Base-by-base conservation (phyloP, 2,888 invertebrate species). In the Uropetala carovei region DNA sequence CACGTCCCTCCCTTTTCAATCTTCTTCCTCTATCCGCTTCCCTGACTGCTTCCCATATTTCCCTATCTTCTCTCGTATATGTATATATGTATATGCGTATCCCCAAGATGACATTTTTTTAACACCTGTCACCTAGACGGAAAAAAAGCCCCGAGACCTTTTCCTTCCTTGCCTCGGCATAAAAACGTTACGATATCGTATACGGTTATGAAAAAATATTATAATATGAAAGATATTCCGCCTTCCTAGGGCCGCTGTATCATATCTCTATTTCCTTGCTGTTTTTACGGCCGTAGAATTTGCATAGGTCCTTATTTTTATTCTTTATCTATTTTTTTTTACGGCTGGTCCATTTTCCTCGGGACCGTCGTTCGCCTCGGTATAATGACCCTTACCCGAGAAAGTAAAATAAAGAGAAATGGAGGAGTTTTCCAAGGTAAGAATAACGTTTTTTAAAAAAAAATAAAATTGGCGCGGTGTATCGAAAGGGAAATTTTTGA, bases 111-210 rank as follows among this genome's bases (percentile, higher is more conserved):
- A 27, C 27, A 22, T 75, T 75, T 64, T 75, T 75, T 75, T 75
- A 75, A 13, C 75, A 75, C 75, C 75, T 75, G 75, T 75, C 75
- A 75, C 75, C 75, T 75, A 75, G 27, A 22, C 22, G 75, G 75
- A 75, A 75, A 27, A 75, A 75, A 75, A 75, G 13, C 22, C 27
- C 13, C n/a, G 22, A 75, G 75, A 11, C 75, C 75, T 11, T 75
- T 75, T 13, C 75, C 75, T 68, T 68, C 22, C 22, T 68, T 68
- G 9, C 22, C 22, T 22, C 10, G 27, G 75, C 27, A 75, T 75
- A 75, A 75, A 75, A 75, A 75, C 13, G 75, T 75, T 75, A 75
- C 75, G 75, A 27, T 75, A 75, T 75, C 27, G 27, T 27, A 27
- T 75, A 75, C 22, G n/a, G 68, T n/a, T n/a, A 22, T 68, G 27